Percentiles rank a stretch among this genome's conserved stretches.
Evolutionary conservation across 1,140 invertebrate genomes (phyloP).

Genomic region (Papilio machaon): DNA sequence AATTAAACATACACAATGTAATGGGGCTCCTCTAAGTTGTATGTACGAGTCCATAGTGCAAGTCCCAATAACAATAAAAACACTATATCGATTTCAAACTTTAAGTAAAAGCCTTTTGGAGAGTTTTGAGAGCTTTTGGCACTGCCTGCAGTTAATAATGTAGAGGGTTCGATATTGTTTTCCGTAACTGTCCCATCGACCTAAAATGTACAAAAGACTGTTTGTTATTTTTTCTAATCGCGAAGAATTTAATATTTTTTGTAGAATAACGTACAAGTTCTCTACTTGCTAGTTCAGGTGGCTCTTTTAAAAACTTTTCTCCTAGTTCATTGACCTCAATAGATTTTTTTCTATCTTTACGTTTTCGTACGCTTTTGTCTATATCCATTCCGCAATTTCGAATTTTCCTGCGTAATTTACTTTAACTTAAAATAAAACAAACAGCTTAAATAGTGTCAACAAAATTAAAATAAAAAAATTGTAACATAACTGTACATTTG

Average conservation of each 20-base stretch:
- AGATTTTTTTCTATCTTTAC: conserved; percentile 53
- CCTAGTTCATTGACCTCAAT: conserved; percentile 65
- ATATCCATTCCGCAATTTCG: conserved; percentile 45
- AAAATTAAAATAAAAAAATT: conserved; percentile 13
- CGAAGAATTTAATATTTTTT: neutral
- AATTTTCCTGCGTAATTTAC: neutral
- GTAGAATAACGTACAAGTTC: conserved; percentile 51
- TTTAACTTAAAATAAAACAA: conserved; percentile 16
- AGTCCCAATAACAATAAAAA: conserved; percentile 87
- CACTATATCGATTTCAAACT: conserved; percentile 89
- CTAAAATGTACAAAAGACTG: conserved; percentile 43
- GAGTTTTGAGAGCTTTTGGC: conserved; percentile 39
- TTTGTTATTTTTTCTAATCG: neutral
- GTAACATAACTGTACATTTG: conserved; percentile 15
- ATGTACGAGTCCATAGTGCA: conserved; percentile 90
- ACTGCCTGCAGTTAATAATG: conserved; percentile 28
- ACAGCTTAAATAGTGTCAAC: neutral
- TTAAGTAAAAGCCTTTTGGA: conserved; percentile 80
- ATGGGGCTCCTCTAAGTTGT: conserved; percentile 90
- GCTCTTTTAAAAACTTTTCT: conserved; percentile 50
- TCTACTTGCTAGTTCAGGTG: conserved; percentile 46
- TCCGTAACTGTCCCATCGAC: conserved; percentile 62
- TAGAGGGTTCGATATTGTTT: conserved; percentile 47
- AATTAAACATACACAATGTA: conserved; percentile 93
- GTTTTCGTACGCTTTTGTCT: conserved; percentile 48